Evolutionary conservation across 2,888 invertebrate genomes (phyloP).

Genomic region (Scrobipalpa atriplicella): DNA sequence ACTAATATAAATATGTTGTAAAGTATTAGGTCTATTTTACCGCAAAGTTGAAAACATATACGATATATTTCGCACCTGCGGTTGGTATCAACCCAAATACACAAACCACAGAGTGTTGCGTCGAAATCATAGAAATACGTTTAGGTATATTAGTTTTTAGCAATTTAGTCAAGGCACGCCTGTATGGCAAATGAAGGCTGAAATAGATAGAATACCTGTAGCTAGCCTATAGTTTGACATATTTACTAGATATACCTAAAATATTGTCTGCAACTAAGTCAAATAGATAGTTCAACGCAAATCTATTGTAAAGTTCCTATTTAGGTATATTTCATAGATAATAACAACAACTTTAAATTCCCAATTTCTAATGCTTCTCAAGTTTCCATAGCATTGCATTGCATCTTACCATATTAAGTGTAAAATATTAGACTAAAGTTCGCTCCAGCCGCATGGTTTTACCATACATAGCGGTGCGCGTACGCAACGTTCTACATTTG

Average conservation of each 20-base stretch:
- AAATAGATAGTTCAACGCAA: too few relatives aligned
- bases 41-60: slow-evolving; percentile 10
- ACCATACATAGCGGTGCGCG: neutral
- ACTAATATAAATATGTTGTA: too few relatives aligned
- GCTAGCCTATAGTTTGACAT: too few relatives aligned
- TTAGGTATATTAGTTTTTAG: neutral
- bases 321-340: neutral
- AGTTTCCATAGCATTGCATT: neutral
- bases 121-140: neutral
- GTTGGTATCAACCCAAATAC: slow-evolving; percentile 23
- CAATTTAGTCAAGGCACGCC: neutral
- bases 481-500: slow-evolving; percentile 17
- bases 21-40: too few relatives aligned
- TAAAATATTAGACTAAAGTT: neutral
- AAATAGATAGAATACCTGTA: too few relatives aligned
- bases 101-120: slow-evolving; percentile 10
- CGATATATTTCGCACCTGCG: slow-evolving; percentile 14
- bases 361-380: too few relatives aligned
- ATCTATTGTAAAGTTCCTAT: too few relatives aligned
- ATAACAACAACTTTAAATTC: neutral
- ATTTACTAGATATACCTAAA: too few relatives aligned
- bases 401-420: neutral
- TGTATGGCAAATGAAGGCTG: too few relatives aligned
- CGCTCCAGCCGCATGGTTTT: neutral
- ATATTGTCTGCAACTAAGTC: too few relatives aligned